Evolutionary conservation across 2,797 vertebrate genomes (phyloP), one percentile per base, ranked within the genome.

Genomic region (Echeneis naucrates): DNA sequence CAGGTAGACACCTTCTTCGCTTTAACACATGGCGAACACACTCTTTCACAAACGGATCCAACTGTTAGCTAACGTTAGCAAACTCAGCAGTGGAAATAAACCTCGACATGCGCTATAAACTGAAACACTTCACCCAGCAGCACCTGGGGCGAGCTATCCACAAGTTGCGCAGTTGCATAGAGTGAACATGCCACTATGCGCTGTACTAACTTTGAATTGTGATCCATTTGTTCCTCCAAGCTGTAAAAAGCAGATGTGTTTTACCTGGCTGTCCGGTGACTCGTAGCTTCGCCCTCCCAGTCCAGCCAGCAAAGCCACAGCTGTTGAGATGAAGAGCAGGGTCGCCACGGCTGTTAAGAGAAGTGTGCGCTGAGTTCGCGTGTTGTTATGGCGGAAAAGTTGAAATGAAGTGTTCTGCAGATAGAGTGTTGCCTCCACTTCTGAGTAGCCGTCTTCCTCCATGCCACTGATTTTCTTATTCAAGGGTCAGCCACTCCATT

Each of bases 231-330:
- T n/a, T n/a, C n/a, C n/a, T n/a, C n/a, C n/a, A n/a, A n/a, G n/a
- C n/a, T n/a, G n/a, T n/a, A n/a, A n/a, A n/a, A n/a, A n/a, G n/a
- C n/a, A n/a, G n/a, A n/a, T n/a, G n/a, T n/a, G n/a, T 0, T 1
- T 61, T 75, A 87, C 82, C 85, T 75, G 45, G 3, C 5, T 9
- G 40, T n/a, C 30, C 16, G 40, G 1, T 8, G 58, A 1, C 4
- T 2, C 30, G 0, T 4, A 27, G 1, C 19, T 13, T n/a, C 17
- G 8, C 2, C 5, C 32, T 24, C 27, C 26, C 0, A 63, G 13
- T 21, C 27, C 13, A 0, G 35, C 19, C 19, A 82, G 9, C 0
- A 60, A 5, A 48, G 33, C 55, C 55, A 80, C 2, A 7, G 35
- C 33, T 0, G 9, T 51, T 0, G 4, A 8, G 0, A 45, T 0